A percentile compares a stretch with the other conserved stretches of the same genome.
These are phyloP conservation scores for Cryptomyrus ogoouensis DNA, from an alignment of 2,113 vertebrate genomes.

Conservation along the genomic window DNA sequence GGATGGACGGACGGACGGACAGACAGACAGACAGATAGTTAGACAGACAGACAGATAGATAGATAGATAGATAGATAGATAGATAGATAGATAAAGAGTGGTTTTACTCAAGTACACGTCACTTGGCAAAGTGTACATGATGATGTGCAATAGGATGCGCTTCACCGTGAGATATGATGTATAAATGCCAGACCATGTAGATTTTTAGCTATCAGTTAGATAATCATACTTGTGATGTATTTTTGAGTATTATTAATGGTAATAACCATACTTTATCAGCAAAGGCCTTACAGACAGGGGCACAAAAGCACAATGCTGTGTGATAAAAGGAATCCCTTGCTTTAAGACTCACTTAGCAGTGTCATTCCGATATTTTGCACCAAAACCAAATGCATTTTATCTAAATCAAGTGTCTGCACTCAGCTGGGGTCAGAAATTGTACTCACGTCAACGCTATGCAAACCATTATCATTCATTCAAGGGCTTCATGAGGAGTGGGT, in stretches of 20 bases:
- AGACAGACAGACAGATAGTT: too few relatives aligned
- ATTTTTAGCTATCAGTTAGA: neutral
- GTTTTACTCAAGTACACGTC: neutral
- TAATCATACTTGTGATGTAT: neutral
- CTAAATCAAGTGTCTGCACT: constrained; percentile 1
- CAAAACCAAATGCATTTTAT: neutral
- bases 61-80: neutral
- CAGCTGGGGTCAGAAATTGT: neutral
- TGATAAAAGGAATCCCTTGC: neutral
- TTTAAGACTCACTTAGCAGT: neutral
- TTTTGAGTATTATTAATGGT: neutral
- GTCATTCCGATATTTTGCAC: neutral
- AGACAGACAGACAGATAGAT: neutral
- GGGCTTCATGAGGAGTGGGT: neutral
- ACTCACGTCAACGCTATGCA: neutral
- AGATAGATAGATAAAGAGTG: neutral
- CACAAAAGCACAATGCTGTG: neutral
- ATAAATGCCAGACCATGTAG: neutral
- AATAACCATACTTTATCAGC: neutral
- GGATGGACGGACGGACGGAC: neutral
- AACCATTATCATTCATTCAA: neutral
- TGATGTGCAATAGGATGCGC: neutral
- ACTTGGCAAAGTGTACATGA: neutral
- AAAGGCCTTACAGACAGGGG: neutral
- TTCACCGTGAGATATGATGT: neutral